Conservation (phyloP, 2,113 vertebrate species). For the Mustelus asterias region DNA sequence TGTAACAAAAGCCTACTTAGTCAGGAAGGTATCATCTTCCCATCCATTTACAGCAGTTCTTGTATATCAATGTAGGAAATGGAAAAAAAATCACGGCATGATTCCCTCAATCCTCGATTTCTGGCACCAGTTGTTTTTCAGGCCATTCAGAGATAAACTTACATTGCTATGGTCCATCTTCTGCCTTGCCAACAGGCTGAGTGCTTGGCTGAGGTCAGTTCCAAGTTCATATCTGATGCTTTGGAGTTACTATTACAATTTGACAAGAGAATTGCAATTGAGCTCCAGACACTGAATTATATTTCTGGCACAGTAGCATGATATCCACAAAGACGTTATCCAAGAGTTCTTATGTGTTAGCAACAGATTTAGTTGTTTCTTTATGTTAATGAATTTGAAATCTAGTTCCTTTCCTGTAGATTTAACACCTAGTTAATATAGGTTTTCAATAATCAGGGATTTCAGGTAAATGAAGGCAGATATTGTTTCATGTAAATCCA, state of each 20-base stretch:
- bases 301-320: neutral
- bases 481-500: neutral
- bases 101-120: neutral
- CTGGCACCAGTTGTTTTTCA: neutral
- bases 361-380: neutral
- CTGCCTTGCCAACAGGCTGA: neutral
- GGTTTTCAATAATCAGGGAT: neutral
- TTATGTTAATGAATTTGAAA: neutral
- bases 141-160: conserved; percentile 10
- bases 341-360: neutral
- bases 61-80: neutral
- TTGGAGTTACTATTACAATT: conserved; percentile 30
- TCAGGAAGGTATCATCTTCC: neutral
- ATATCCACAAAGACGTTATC: neutral
- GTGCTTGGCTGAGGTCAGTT: conserved; percentile 1
- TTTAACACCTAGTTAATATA: neutral
- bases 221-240: conserved; percentile 26
- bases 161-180: neutral
- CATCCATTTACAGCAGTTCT: neutral
- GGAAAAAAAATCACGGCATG: neutral
- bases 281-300: neutral
- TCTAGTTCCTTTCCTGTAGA: neutral
- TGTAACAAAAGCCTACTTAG: neutral
- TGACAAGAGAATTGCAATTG: neutral
- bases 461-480: neutral